A percentile compares a stretch with the other conserved stretches of the same genome.
Evolutionary conservation across 2,888 invertebrate species (phyloP).

Genomic region (Phlogophora meticulosa): DNA sequence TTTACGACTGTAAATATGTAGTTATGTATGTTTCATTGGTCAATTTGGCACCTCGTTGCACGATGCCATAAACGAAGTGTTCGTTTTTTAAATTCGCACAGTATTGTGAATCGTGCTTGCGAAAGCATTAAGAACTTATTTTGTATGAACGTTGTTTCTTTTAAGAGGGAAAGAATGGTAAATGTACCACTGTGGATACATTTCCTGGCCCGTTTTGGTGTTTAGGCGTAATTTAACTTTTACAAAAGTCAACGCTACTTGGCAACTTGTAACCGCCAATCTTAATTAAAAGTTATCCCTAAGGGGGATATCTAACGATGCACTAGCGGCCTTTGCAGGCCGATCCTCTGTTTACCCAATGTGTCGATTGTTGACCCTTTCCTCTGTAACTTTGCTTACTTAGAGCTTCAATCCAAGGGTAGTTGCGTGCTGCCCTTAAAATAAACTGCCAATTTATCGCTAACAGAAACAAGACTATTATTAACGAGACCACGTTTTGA

Average conservation of each 20-base stretch:
- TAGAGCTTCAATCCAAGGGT: constrained; percentile 30
- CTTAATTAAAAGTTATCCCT: constrained; percentile 24
- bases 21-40: constrained; percentile 34
- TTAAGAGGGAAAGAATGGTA: background rate
- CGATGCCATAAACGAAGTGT: constrained; percentile 27
- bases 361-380: constrained; percentile 34
- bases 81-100: constrained; percentile 24
- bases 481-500: background rate
- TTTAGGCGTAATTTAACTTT: background rate
- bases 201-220: constrained; percentile 9
- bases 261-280: background rate
- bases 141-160: background rate
- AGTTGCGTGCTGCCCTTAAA: constrained; percentile 32
- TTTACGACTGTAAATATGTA: constrained; percentile 33
- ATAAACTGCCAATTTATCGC: constrained; percentile 13
- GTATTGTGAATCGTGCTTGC: constrained; percentile 2
- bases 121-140: constrained; percentile 33
- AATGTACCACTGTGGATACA: constrained; percentile 2
- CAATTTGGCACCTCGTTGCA: constrained; percentile 55
- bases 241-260: background rate
- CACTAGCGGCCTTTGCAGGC: constrained; percentile 3
- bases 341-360: constrained; percentile 17
- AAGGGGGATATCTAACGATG: constrained; percentile 8
- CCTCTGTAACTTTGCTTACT: constrained; percentile 27
- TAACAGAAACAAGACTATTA: background rate